Conservation (phyloP, 2,888 invertebrate genomes). For the Drosophila barbarae region DNA sequence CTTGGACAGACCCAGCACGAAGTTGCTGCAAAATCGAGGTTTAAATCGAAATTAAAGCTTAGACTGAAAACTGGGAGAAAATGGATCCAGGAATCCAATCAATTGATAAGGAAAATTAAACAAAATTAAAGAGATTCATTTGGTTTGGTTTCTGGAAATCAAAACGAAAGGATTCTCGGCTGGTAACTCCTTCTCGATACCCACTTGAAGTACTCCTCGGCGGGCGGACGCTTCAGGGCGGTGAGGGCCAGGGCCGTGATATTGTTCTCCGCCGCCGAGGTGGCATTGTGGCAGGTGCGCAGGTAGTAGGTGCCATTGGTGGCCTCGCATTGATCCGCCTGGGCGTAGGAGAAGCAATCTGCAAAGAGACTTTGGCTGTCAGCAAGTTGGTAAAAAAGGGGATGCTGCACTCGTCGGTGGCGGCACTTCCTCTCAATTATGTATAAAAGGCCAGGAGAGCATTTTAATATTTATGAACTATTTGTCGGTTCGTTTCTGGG, state of each 20-base stretch:
- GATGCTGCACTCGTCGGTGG: constrained; percentile 8
- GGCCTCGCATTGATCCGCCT: constrained; percentile 83
- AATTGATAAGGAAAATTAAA: background rate
- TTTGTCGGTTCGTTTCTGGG: constrained; percentile 44
- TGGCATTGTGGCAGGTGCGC: constrained; percentile 83
- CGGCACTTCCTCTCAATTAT: constrained; percentile 56
- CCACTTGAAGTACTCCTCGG: constrained; percentile 88
- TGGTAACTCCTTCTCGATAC: constrained; percentile 45
- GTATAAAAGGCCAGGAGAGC: constrained; percentile 41
- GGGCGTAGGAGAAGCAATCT: constrained; percentile 86
- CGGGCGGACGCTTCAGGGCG: constrained; percentile 84
- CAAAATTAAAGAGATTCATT: background rate
- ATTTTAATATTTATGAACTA: constrained; percentile 69
- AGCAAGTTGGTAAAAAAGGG: constrained; percentile 25
- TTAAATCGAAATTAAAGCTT: constrained; percentile 7
- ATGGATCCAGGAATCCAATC: too few species aligned
- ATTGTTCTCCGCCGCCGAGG: constrained; percentile 81
- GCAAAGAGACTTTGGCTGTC: constrained; percentile 55
- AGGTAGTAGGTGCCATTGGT: constrained; percentile 84
- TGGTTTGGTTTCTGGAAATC: background rate
- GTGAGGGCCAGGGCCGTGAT: constrained; percentile 82
- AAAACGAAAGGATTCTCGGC: too few species aligned
- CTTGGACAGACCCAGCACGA: constrained; percentile 82
- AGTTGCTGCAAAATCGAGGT: constrained; percentile 79
- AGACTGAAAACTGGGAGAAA: background rate